Evolutionary conservation across 2,113 vertebrate species (phyloP).

Genomic region (Porphyrio hochstetteri): DNA sequence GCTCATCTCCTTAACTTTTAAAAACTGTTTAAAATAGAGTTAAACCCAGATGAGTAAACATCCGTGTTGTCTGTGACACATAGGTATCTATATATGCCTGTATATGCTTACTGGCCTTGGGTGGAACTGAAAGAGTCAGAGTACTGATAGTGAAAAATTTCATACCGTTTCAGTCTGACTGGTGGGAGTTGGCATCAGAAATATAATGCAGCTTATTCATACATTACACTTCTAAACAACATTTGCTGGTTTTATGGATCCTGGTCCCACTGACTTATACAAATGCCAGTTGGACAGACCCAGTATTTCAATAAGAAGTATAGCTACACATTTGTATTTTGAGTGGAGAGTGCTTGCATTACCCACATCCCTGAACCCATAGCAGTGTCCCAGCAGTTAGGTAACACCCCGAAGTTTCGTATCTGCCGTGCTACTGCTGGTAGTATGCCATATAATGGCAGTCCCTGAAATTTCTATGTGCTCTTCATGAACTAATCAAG

Average conservation of each 20-base stretch:
- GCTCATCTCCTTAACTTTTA: background rate
- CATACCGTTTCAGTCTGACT: background rate
- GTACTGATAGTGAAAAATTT: background rate
- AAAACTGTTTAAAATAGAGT: background rate
- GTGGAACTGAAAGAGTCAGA: background rate
- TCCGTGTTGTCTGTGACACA: background rate
- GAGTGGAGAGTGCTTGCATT: background rate
- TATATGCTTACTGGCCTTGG: background rate
- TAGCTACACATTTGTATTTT: background rate
- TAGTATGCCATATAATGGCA: background rate
- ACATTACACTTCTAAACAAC: background rate
- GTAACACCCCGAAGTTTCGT: background rate
- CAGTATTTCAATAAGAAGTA: background rate
- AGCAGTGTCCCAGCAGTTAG: background rate
- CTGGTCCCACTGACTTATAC: background rate
- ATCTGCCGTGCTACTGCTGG: background rate
- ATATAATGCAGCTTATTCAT: background rate
- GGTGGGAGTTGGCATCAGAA: background rate
- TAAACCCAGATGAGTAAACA: background rate
- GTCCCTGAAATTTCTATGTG: background rate
- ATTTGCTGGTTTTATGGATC: background rate
- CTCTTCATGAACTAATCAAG: background rate
- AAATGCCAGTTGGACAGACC: background rate
- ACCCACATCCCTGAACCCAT: background rate
- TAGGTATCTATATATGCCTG: accelerated